Base-by-base conservation (phyloP, 2,113 vertebrate species). In the Myiozetetes cayanensis region DNA sequence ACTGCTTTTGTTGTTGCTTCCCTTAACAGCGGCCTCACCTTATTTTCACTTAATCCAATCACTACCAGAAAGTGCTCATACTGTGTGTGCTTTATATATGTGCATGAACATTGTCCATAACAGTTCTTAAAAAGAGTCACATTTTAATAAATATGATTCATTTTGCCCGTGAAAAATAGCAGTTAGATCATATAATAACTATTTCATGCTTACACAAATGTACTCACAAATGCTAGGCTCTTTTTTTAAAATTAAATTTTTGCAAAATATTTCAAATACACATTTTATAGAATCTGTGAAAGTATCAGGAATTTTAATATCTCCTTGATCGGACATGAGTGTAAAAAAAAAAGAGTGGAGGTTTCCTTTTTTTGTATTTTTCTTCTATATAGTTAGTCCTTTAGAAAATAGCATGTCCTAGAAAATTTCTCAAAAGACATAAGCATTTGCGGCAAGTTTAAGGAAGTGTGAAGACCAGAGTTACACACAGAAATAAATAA, bases 21-120 rank as follows among this genome's bases (percentile, higher is more conserved):
- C 95, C 94, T 96, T 78, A 87, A 77, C 76, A 84, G 88, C 1
- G 84, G 96, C 96, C 96, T 97, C 96, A 95, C 94, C 85, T 96
- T 95, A 70, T 95, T 95, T 90, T 93, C 86, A 52, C 52, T 91
- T 95, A 95, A 96, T 93, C 87, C 82, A 75, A 9, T 85, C 76
- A 14, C 66, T 79, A 63, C 31, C 63, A 85, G 92, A 82, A 93
- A 86, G 76, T 10, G 27, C 58, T 96, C 68, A 33, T 44, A 67
- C 87, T 79, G 89, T 46, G 88, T 39, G n/a, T 74, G 44, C 52
- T 58, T 67, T 67, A 4, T 59, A 58, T 18, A 50, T 77, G 47
- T 43, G 74, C 19, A 0, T n/a, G 56, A 53, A 76, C 24, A 18
- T 59, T 68, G 68, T 84, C 71, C n/a, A 0, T 15, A 73, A 55